Evolutionary conservation across 2,113 vertebrate genomes (phyloP).

Genomic region (Gymnocephalus cernua): DNA sequence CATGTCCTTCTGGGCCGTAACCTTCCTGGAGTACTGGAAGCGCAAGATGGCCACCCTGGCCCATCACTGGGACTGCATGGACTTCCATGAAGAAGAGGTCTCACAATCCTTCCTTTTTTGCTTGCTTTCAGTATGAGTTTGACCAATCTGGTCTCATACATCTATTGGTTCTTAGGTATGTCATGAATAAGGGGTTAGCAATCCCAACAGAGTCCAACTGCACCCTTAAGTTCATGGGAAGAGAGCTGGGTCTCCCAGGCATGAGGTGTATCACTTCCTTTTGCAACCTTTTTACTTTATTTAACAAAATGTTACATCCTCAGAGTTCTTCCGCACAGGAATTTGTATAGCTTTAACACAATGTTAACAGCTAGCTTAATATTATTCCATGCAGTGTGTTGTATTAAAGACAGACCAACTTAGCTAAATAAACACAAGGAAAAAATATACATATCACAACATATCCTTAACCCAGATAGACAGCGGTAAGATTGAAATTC

Average conservation of each 20-base stretch:
- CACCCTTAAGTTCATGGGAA: too few species aligned
- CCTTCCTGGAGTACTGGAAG: constrained; percentile 89
- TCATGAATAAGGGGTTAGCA: neutral
- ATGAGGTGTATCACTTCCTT: neutral
- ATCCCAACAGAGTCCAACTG: neutral
- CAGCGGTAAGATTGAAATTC: too few species aligned
- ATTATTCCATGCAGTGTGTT: neutral
- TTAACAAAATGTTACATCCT: too few species aligned
- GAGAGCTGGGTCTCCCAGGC: too few species aligned
- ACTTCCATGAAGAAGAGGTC: constrained; percentile 88
- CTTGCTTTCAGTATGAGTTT: neutral
- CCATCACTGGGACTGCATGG: constrained; percentile 88
- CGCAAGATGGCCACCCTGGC: constrained; percentile 85
- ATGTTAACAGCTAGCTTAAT: neutral
- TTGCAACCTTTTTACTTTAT: too few species aligned
- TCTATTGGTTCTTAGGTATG: neutral
- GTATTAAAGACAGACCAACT: neutral
- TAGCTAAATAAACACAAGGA: neutral
- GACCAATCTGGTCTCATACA: neutral
- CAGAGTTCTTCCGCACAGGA: neutral
- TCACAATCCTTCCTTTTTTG: constrained; percentile 5
- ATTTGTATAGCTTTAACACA: neutral
- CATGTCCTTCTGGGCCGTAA: constrained; percentile 88
- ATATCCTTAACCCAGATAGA: too few species aligned
- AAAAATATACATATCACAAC: neutral